Conservation (phyloP, 2,113 vertebrate genomes). For the Nycticorax nycticorax region DNA sequence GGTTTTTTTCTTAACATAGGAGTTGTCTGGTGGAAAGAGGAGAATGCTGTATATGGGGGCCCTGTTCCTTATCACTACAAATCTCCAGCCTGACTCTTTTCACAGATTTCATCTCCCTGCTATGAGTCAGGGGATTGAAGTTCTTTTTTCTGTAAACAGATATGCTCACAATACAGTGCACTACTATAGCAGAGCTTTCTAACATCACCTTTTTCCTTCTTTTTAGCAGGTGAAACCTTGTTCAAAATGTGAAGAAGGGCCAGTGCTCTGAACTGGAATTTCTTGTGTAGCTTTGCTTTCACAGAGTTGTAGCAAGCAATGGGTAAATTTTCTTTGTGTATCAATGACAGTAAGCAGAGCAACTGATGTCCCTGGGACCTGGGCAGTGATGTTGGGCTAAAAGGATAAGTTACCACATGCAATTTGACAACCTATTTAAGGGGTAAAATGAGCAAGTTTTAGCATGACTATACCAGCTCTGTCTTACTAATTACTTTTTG, state of each 20-base stretch:
- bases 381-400: not conserved
- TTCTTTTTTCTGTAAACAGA: not conserved
- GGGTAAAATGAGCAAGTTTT: not conserved
- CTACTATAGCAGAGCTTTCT: not conserved
- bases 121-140: not conserved
- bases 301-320: not conserved
- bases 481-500: slow-evolving; percentile 19
- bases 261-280: not conserved
- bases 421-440: not conserved
- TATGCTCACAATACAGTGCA: not conserved
- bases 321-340: not conserved
- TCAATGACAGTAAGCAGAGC: not conserved
- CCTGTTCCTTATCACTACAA: not conserved
- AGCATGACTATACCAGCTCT: not conserved
- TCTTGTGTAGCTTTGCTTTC: not conserved
- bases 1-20: not conserved
- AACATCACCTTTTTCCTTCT: not conserved
- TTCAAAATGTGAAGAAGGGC: not conserved
- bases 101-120: not conserved
- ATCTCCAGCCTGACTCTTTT: not conserved
- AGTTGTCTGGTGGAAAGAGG: not conserved
- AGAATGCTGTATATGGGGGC: not conserved
- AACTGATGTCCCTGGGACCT: not conserved
- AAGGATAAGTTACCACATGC: not conserved
- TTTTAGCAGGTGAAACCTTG: not conserved